Conservation (phyloP, 2,888 invertebrate species). For the Ornithoptera priamus region DNA sequence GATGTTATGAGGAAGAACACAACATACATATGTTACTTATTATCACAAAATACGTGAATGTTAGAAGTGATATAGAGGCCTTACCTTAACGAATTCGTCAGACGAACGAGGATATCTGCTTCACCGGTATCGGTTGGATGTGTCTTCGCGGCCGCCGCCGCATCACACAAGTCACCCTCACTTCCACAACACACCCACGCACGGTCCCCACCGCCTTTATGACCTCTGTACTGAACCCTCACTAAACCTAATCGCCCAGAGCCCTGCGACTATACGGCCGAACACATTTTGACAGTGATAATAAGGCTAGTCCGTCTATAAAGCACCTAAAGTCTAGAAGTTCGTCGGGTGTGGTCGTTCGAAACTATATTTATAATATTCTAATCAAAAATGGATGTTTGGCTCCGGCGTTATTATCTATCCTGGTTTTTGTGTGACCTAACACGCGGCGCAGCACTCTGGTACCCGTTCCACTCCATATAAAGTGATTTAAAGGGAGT, state of each 20-base stretch:
- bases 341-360: constrained; percentile 48
- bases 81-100: constrained; percentile 75
- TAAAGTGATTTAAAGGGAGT: constrained; percentile 62
- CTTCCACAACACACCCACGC: constrained; percentile 44
- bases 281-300: constrained; percentile 44
- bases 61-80: constrained; percentile 27
- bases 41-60: too few species aligned
- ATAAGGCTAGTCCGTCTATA: constrained; percentile 56
- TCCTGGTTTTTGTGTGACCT: constrained; percentile 61
- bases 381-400: constrained; percentile 38
- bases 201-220: constrained; percentile 46
- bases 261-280: constrained; percentile 40
- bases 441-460: constrained; percentile 66
- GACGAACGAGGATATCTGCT: constrained; percentile 57
- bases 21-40: too few species aligned
- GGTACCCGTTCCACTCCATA: constrained; percentile 73
- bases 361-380: constrained; percentile 36
- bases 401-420: constrained; percentile 62
- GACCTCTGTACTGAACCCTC: constrained; percentile 32
- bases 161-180: constrained; percentile 61
- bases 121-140: constrained; percentile 45
- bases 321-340: constrained; percentile 51
- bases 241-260: constrained; percentile 31
- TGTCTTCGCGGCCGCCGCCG: constrained; percentile 59
- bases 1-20: too few species aligned